Evolutionary conservation across 2,113 vertebrate species (phyloP).

Genomic region (Emydocephalus ijimae): DNA sequence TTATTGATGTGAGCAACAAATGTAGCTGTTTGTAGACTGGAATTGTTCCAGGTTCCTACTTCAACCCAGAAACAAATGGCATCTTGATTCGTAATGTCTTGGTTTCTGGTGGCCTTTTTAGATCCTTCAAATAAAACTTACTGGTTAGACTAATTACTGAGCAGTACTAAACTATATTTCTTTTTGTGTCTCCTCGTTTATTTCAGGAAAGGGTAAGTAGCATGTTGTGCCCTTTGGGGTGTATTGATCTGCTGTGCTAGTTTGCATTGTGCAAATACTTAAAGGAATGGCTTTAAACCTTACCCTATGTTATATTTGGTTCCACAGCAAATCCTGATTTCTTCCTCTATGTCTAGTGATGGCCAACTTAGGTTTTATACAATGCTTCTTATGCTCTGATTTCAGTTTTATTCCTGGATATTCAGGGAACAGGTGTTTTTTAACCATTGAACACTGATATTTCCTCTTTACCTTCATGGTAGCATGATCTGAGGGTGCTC

Average conservation of each 20-base stretch:
- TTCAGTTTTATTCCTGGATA: not conserved
- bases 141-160: not conserved
- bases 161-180: not conserved
- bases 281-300: not conserved
- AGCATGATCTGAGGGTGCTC: not conserved
- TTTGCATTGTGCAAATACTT: not conserved
- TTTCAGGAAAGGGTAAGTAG: constrained; percentile 66
- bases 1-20: not conserved
- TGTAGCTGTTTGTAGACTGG: not conserved
- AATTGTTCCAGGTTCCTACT: not conserved
- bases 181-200: constrained; percentile 32
- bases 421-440: not conserved
- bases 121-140: not conserved
- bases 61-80: not conserved
- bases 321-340: not conserved
- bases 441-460: not conserved
- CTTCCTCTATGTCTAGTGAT: not conserved
- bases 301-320: not conserved
- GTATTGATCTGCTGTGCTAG: not conserved
- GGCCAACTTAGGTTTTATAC: not conserved
- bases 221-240: fast-evolving
- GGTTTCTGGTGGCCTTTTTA: fast-evolving
- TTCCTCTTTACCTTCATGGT: not conserved
- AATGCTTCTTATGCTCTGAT: not conserved
- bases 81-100: fast-evolving